Evolutionary conservation across 2,113 vertebrate species (phyloP).

Genomic region (rat (Rattus norvegicus)): GRCr8 NC_086037.1:2116501-2117000

Average conservation of each 20-base stretch:
- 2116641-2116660: background rate
- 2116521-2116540: background rate
- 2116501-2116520: background rate
- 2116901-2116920: conserved; percentile 1
- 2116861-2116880: background rate
- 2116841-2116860: background rate
- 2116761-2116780: background rate
- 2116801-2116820: background rate
- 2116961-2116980: background rate
- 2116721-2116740: background rate
- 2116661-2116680: too few species aligned
- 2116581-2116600: background rate
- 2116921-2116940: background rate
- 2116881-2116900: background rate
- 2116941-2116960: background rate
- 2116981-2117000: background rate
- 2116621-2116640: background rate
- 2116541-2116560: background rate
- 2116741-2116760: background rate
- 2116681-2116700: background rate
- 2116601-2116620: background rate
- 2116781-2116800: background rate
- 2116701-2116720: background rate
- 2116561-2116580: background rate
- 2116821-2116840: background rate